Evolutionary conservation across 2,797 vertebrate species (phyloP), one percentile per base, ranked within the genome.

Genomic region (Rhyacichthys aspro): DNA sequence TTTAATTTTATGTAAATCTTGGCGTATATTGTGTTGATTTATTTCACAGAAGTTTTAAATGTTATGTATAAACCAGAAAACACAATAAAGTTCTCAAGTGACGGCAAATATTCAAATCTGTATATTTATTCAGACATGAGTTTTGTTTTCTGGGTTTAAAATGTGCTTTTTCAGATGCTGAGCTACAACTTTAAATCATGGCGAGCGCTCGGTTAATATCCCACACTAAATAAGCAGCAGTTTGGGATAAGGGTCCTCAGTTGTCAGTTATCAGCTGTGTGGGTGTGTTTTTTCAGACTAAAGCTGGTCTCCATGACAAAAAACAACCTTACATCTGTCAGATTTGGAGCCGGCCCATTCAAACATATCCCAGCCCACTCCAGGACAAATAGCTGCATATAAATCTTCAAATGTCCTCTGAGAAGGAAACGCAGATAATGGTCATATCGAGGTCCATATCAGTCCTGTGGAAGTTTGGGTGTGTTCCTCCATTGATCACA

Each of bases 401-500:
- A 52, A 52, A 52, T 38, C 49, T 52, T 7, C 12, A 17, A 12
- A 17, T 8, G 17, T 14, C 9, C 17, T 23, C 8, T 48, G 32
- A 47, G 38, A 19, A 11, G 12, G 47, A 10, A 59, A 8, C 32
- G 2, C 43, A 46, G 14, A 17, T 23, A 54, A 19, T 32, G 34
- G 11, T 34, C 12, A 32, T 52, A 41, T 47, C 17, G 14, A 46
- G 17, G 6, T 67, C 2, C 6, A 8, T 44, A 42, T 62, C 54
- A 17, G 43, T 61, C 19, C 37, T 32, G 8, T 28, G 9, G n/a
- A 16, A 8, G 37, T 23, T 8, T 9, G 8, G 36, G 15, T 6
- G 8, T 65, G 50, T 43, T 43, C 55, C 41, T 11, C 60, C 47
- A 8, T 58, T 65, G 70, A 52, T 71, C 44, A 58, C 49, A 54